A percentile compares a stretch with the other conserved stretches of the same genome.
Conservation (phyloP, 2,797 vertebrate species). For the Dendrocincla tyrannina region DNA sequence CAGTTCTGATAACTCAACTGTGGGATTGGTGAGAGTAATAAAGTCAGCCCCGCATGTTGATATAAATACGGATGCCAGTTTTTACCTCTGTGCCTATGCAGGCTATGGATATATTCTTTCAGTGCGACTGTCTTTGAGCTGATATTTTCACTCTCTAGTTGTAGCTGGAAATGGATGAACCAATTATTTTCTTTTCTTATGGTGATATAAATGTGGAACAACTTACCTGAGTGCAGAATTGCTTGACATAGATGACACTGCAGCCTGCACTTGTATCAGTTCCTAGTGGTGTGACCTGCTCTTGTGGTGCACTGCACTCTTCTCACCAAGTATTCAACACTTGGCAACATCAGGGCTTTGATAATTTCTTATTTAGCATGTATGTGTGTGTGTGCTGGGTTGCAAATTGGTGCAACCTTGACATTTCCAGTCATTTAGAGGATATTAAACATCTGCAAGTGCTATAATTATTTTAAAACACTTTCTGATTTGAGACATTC, state of each 20-base stretch:
- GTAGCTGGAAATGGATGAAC: not conserved
- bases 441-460: not conserved
- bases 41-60: not conserved
- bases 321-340: not conserved
- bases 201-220: not conserved
- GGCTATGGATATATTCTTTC: not conserved
- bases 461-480: constrained; percentile 51
- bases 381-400: not conserved
- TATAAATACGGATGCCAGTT: not conserved
- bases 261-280: not conserved
- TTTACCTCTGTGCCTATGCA: not conserved
- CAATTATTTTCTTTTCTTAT: not conserved
- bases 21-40: not conserved
- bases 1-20: not conserved
- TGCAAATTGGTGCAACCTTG: constrained; percentile 16
- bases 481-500: constrained; percentile 29
- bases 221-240: not conserved
- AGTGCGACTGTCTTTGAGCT: not conserved
- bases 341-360: not conserved
- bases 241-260: not conserved
- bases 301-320: not conserved
- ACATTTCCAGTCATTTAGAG: constrained; percentile 42
- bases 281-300: not conserved
- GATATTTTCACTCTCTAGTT: not conserved
- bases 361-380: not conserved